Conservation (phyloP, 1,140 invertebrate genomes). For the Riptortus pedestris region DNA sequence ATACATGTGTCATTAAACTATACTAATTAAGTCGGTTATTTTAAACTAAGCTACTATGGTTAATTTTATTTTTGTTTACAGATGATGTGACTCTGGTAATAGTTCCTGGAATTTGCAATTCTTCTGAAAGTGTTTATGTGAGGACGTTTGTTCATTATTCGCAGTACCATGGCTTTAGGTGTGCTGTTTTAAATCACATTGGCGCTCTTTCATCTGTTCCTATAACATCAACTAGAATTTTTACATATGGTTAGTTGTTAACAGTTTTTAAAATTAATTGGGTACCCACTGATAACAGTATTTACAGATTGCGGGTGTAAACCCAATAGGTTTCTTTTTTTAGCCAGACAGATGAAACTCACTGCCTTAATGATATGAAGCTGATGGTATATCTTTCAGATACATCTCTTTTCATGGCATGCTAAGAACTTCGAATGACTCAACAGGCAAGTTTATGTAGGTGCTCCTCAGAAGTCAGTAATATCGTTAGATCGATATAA, state of each 20-base stretch:
- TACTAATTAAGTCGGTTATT: too few relatives aligned
- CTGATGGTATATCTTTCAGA: too few relatives aligned
- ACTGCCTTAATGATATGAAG: too few relatives aligned
- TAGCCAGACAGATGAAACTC: background rate
- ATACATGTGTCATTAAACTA: too few relatives aligned
- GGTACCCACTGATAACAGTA: background rate
- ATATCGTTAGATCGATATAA: too few relatives aligned
- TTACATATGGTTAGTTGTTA: constrained; percentile 68
- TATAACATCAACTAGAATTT: constrained; percentile 76
- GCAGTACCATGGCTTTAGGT: constrained; percentile 77
- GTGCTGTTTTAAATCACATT: constrained; percentile 87
- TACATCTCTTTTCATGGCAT: too few relatives aligned
- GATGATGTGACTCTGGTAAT: constrained; percentile 80
- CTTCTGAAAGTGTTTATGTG: constrained; percentile 85
- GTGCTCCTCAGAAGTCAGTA: too few relatives aligned
- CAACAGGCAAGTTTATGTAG: too few relatives aligned
- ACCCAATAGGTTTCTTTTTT: background rate
- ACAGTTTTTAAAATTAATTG: background rate
- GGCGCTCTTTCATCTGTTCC: constrained; percentile 74
- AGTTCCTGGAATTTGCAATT: constrained; percentile 87
- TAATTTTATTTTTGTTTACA: constrained; percentile 35
- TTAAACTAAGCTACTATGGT: too few relatives aligned
- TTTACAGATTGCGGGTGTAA: background rate
- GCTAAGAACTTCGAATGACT: too few relatives aligned
- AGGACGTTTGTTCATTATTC: constrained; percentile 83